Evolutionary conservation across 2,113 vertebrate genomes (phyloP).

Genomic region (Chaetura pelagica): DNA sequence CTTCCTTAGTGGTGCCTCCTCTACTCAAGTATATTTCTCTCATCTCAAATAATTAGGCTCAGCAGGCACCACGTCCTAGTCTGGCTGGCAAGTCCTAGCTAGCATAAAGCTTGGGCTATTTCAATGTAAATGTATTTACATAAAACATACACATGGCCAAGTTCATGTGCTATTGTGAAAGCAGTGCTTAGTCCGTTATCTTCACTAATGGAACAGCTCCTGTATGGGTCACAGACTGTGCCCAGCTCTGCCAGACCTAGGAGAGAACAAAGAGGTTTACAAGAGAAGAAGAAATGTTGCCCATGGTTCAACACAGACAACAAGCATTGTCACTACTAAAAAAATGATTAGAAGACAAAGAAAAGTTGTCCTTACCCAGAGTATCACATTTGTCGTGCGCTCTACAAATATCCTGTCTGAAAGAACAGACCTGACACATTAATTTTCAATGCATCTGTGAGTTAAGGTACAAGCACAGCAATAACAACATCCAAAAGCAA

Average conservation of each 20-base stretch:
- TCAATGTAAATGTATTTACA: conserved; percentile 61
- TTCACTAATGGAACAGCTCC: conserved; percentile 98
- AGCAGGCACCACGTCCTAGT: background rate
- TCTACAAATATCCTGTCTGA: conserved; percentile 98
- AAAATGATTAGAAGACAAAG: background rate
- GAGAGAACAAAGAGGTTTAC: conserved; percentile 46
- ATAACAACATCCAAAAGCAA: background rate
- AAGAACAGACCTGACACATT: conserved; percentile 72
- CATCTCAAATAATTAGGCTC: background rate
- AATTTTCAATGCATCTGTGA: conserved; percentile 25
- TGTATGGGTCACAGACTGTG: conserved; percentile 94
- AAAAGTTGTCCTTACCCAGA: conserved; percentile 84
- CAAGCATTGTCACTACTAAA: background rate
- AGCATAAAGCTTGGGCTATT: conserved; percentile 29
- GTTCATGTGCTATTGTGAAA: conserved; percentile 97
- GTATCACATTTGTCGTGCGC: conserved; percentile 98
- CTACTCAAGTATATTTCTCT: background rate
- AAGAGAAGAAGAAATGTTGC: background rate
- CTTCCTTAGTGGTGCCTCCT: background rate
- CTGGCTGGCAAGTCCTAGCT: background rate
- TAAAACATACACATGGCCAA: conserved; percentile 95
- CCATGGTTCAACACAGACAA: background rate
- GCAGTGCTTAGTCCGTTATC: conserved; percentile 96
- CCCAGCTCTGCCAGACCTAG: conserved; percentile 95
- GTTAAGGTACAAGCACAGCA: conserved; percentile 14